Evolutionary conservation across 2,888 invertebrate genomes (phyloP).

Genomic region (Amitus sp.): DNA sequence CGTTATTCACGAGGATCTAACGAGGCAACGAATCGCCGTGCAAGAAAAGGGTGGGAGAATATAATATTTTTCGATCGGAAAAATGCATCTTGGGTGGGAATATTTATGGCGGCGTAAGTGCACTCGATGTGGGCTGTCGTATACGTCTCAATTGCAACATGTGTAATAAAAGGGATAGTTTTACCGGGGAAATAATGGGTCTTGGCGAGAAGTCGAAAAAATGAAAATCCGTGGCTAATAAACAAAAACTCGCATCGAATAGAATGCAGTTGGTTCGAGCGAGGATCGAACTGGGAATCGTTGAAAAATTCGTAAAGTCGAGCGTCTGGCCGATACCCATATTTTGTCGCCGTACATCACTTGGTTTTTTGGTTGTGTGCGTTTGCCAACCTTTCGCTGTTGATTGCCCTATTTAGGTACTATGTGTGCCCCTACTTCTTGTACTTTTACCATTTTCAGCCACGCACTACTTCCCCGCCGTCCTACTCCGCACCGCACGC

Average conservation of each 20-base stretch:
- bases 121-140: too few species aligned
- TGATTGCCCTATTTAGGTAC: slow-evolving; percentile 62
- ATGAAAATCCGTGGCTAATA: slow-evolving; percentile 11
- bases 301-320: slow-evolving; percentile 64
- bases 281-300: slow-evolving; percentile 51
- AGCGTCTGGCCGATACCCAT: slow-evolving; percentile 60
- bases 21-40: too few species aligned
- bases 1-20: too few species aligned
- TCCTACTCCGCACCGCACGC: slow-evolving; percentile 20
- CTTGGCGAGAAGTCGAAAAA: too few species aligned
- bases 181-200: too few species aligned
- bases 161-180: too few species aligned
- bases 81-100: too few species aligned
- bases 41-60: too few species aligned
- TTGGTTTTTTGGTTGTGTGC: slow-evolving; percentile 65
- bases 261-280: slow-evolving; percentile 33
- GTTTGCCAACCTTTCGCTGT: slow-evolving; percentile 65
- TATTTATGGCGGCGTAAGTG: too few species aligned
- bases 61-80: too few species aligned
- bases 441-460: slow-evolving; percentile 29
- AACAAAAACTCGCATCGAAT: slow-evolving; percentile 39
- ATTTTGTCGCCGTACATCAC: slow-evolving; percentile 66
- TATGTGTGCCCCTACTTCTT: slow-evolving; percentile 32
- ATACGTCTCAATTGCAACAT: too few species aligned
- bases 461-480: too few species aligned